Conservation (phyloP, 1,140 invertebrate genomes). For the Bombus pascuorum region DNA sequence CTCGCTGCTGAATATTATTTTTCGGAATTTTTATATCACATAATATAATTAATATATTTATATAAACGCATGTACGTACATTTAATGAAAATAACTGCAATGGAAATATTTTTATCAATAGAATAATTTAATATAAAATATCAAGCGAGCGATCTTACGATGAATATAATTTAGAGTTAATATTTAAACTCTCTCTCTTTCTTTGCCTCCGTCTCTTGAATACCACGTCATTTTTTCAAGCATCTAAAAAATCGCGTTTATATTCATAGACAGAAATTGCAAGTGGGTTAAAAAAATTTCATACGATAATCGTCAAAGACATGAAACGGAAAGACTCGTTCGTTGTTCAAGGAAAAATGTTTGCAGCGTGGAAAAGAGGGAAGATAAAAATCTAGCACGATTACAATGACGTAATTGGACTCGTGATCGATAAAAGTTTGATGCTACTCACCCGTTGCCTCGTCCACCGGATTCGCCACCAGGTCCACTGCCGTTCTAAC, state of each 20-base stretch:
- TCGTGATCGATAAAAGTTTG: background rate
- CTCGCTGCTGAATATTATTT: background rate
- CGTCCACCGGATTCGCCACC: constrained; percentile 88
- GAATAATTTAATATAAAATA: no score
- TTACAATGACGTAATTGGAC: background rate
- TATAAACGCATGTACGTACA: no score
- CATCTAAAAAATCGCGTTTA: background rate
- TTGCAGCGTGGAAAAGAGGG: background rate
- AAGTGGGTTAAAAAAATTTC: background rate
- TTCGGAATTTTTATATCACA: background rate
- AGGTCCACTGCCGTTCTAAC: constrained; percentile 91
- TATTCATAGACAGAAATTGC: background rate
- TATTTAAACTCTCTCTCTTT: background rate
- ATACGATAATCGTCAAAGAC: background rate
- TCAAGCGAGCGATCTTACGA: background rate
- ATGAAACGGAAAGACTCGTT: background rate
- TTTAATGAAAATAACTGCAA: no score
- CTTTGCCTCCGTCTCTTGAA: background rate
- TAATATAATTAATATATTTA: background rate
- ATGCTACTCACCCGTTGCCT: constrained; percentile 88
- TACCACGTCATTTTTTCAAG: background rate
- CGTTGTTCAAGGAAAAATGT: background rate
- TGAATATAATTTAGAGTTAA: background rate
- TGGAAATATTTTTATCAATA: no score
- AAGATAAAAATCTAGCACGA: background rate